Base-by-base conservation (phyloP, 2,113 vertebrate species). In the Strix uralensis region DNA sequence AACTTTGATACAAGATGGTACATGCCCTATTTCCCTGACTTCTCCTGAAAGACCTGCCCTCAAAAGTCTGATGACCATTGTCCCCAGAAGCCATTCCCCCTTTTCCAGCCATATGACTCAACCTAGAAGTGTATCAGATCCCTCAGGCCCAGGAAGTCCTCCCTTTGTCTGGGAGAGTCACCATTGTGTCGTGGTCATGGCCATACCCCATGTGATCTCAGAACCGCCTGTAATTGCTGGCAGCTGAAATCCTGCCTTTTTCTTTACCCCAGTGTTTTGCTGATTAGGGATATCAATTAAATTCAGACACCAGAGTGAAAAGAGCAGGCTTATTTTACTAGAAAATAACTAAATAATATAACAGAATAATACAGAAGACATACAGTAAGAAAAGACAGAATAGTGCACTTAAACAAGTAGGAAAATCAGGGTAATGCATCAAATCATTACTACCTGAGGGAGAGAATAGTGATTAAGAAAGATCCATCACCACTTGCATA, bases 11-110 rank as follows among this genome's bases (percentile, higher is more conserved):
- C 13, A n/a, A 42, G 36, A 18, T 18, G 9, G 10, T 71, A 13
- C 69, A 52, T 26, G 11, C 2, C 15, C 15, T 26, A 23, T 63
- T 59, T 14, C n/a, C 40, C 21, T 0, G 0, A 14, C 51, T 80
- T 51, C 61, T 67, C 3, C 61, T 80, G 57, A 49, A 82, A 88
- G 30, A 71, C 4, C 14, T 46, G n/a, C 57, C 52, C 52, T 86
- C 22, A 49, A n/a, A 93, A 61, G 7, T 23, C 29, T 51, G 19
- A 16, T 67, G 16, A 18, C 27, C 25, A 3, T 17, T 42, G 29
- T 52, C 38, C 52, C 29, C n/a, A 59, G 38, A 86, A 86, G 22
- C 15, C 17, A 17, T 75, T 79, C 8, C 9, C 15, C 4, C 13
- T 7, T 4, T 86, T 32, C 22, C 77, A 73, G 10, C 22, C 6